phyloP scores from a whole-genome alignment of 2,797 vertebrate genomes.

The Clamator glandarius region DNA sequence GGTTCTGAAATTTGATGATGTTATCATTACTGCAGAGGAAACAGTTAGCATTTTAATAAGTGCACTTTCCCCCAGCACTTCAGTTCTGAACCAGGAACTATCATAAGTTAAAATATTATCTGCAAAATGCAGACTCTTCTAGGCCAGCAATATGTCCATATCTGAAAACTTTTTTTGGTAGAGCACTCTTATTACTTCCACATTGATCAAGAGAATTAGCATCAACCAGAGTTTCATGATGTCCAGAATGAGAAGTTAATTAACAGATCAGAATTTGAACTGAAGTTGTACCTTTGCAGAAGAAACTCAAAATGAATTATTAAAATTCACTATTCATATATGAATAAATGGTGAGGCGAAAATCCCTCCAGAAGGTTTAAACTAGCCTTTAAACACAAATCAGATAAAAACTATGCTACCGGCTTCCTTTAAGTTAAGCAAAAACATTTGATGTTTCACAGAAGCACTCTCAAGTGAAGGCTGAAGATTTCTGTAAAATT shows the following conservation, averaged over 20 bases:
- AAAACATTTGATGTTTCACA: constrained; percentile 3
- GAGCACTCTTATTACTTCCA: constrained; percentile 27
- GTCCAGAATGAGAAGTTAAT: constrained; percentile 57
- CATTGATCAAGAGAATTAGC: constrained; percentile 54
- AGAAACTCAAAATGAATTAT: constrained; percentile 34
- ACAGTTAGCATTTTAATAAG: constrained; percentile 76
- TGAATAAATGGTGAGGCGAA: constrained; percentile 14
- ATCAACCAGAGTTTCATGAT: neutral
- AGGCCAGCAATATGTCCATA: constrained; percentile 33
- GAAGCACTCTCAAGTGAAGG: neutral
- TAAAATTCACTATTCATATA: constrained; percentile 41
- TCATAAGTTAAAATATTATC: constrained; percentile 63
- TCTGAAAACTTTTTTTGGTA: constrained; percentile 38
- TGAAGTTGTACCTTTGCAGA: constrained; percentile 19
- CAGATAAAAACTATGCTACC: neutral
- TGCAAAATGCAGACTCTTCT: constrained; percentile 59
- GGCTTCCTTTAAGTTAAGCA: constrained; percentile 22
- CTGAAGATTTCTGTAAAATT: constrained; percentile 14
- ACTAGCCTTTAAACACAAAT: constrained; percentile 27
- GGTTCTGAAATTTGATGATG: constrained; percentile 80
- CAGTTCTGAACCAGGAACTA: constrained; percentile 32
- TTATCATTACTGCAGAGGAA: constrained; percentile 77
- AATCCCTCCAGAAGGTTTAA: constrained; percentile 20
- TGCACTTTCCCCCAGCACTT: constrained; percentile 57
- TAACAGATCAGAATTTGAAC: constrained; percentile 32